Evolutionary conservation across 2,113 vertebrate genomes (phyloP).

Genomic region (Dasyprocta punctata): DNA sequence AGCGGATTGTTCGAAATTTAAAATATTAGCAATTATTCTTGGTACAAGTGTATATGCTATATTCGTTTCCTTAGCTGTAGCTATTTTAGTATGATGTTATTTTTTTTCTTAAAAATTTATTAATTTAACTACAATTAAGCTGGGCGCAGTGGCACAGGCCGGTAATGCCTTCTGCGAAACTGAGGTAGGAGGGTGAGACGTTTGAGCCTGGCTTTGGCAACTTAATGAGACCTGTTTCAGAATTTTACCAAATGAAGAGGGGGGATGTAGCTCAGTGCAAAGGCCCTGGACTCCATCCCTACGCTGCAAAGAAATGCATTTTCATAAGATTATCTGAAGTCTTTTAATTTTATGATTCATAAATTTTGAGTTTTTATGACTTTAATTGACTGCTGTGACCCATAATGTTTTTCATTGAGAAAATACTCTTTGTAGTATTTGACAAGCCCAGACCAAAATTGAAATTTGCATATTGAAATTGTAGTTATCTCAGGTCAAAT

Average conservation of each 20-base stretch:
- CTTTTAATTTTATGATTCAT: not conserved
- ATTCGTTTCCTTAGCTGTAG: not conserved
- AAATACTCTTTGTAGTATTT: not conserved
- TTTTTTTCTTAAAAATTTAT: constrained; percentile 4
- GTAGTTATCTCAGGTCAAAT: not conserved
- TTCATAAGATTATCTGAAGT: not conserved
- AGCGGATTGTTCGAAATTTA: not conserved
- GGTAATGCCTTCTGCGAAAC: not conserved
- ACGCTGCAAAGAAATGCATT: not conserved
- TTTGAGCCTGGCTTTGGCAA: too few species aligned
- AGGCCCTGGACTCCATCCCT: not conserved
- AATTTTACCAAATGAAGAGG: not conserved
- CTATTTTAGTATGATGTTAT: not conserved
- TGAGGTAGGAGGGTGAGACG: not conserved
- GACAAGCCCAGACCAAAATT: not conserved
- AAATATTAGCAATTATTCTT: constrained; percentile 1
- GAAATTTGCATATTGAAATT: not conserved
- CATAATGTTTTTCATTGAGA: not conserved
- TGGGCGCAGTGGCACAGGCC: not conserved
- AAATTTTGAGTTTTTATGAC: not conserved
- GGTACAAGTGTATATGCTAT: not conserved
- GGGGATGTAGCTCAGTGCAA: not conserved
- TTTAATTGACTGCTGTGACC: not conserved
- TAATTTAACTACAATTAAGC: not conserved
- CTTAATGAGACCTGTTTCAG: not conserved